Conservation (phyloP, 2,888 invertebrate genomes). For the Andrena bucephala region DNA sequence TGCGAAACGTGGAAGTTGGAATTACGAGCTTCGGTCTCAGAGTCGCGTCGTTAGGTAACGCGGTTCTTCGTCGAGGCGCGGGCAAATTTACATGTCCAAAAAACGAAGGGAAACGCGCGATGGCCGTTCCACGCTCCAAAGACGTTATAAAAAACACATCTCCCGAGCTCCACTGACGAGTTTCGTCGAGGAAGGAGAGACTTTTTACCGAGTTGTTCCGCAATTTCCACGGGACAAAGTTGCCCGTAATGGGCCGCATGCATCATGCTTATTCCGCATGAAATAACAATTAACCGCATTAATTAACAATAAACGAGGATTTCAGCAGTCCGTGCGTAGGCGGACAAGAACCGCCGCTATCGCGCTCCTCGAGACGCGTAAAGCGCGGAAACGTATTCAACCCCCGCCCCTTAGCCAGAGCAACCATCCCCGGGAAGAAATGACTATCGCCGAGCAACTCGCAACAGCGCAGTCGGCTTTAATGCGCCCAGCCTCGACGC, state of each 20-base stretch:
- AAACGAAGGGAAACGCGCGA: slow-evolving; percentile 24
- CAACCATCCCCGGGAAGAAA: slow-evolving; percentile 5
- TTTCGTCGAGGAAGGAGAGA: slow-evolving; percentile 5
- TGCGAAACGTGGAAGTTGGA: background rate
- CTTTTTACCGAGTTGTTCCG: slow-evolving; percentile 48
- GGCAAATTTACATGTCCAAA: slow-evolving; percentile 40
- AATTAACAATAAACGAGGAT: slow-evolving; percentile 71
- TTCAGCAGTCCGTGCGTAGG: slow-evolving; percentile 16
- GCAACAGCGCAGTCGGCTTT: slow-evolving; percentile 21
- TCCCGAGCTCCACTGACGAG: slow-evolving; percentile 11
- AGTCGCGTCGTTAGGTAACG: slow-evolving; percentile 20
- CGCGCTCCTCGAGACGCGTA: background rate
- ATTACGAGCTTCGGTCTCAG: background rate
- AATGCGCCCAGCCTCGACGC: slow-evolving; percentile 17
- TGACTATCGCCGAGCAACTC: background rate
- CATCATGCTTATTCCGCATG: slow-evolving; percentile 64
- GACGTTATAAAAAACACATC: slow-evolving; percentile 43
- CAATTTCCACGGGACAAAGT: slow-evolving; percentile 53
- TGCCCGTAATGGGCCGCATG: slow-evolving; percentile 51
- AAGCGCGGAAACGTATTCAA: slow-evolving; percentile 3
- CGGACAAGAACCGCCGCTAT: background rate
- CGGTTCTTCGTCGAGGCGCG: background rate
- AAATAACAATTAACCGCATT: slow-evolving; percentile 68
- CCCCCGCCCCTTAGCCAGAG: background rate
- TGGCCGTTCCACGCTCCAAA: background rate